Percentiles rank a stretch among this genome's conserved stretches.
These are phyloP conservation scores for Dorcus hopei DNA, from an alignment of 2,888 invertebrate species.

Conservation along the genomic window DNA sequence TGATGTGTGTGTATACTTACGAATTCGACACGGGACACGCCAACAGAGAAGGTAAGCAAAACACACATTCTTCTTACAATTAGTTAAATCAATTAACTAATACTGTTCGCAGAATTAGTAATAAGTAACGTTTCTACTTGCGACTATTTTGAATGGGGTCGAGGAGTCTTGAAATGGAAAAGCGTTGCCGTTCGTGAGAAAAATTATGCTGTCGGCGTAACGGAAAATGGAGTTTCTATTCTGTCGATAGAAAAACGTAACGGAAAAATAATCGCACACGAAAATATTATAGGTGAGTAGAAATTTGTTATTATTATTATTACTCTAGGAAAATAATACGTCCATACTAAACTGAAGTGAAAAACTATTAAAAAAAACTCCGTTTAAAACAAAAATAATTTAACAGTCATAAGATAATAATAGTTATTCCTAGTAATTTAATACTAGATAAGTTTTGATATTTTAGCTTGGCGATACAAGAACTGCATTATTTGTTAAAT, in stretches of 20 bases:
- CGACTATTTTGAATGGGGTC: constrained; percentile 26
- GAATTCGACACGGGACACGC: too few species aligned
- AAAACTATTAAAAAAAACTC: too few species aligned
- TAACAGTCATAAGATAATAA: too few species aligned
- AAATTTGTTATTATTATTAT: constrained; percentile 5
- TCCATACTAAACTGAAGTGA: too few species aligned
- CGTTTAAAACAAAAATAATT: too few species aligned
- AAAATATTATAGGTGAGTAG: constrained; percentile 15
- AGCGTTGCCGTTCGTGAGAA: constrained; percentile 24
- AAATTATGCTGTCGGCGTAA: constrained; percentile 30
- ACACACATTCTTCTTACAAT: too few species aligned
- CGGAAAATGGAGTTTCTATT: constrained; percentile 24
- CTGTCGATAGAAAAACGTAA: constrained; percentile 19
- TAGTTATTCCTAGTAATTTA: too few species aligned
- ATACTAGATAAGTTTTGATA: too few species aligned
- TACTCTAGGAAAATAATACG: too few species aligned
- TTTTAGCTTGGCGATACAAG: not conserved
- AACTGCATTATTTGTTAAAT: not conserved
- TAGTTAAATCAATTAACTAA: too few species aligned
- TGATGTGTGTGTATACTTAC: too few species aligned
- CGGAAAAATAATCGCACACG: constrained; percentile 14
- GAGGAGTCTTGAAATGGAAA: constrained; percentile 29
- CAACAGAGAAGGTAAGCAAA: not conserved
- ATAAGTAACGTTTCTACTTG: constrained; percentile 29
- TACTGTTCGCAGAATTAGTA: constrained; percentile 28